phyloP scores from a whole-genome alignment of 2,888 invertebrate genomes.

The Lasioglossum oenotherae region DNA sequence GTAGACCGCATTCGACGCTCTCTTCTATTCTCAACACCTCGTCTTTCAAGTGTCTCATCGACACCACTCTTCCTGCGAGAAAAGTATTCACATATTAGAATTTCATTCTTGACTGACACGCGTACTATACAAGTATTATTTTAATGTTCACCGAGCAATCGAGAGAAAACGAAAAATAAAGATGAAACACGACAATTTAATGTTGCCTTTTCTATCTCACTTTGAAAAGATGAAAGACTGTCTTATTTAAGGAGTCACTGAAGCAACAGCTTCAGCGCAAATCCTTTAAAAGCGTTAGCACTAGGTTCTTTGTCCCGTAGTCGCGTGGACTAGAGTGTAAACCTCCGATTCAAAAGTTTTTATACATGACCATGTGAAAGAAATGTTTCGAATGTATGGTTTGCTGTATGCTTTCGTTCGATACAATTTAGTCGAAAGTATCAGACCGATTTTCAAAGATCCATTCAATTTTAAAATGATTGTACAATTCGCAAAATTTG shows the following conservation, averaged over 20 bases:
- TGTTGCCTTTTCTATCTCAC: neutral
- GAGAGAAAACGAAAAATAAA: slow-evolving; percentile 22
- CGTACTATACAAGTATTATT: slow-evolving; percentile 15
- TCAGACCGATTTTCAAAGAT: neutral
- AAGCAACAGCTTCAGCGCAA: neutral
- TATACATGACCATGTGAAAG: neutral
- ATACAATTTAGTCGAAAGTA: neutral
- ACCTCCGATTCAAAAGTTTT: neutral
- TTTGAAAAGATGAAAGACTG: neutral
- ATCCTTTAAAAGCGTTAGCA: neutral
- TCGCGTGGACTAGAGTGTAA: neutral
- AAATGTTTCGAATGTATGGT: neutral
- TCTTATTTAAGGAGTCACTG: neutral
- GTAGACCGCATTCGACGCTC: slow-evolving; percentile 95
- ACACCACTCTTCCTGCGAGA: slow-evolving; percentile 88
- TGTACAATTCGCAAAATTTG: neutral
- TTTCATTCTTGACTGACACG: slow-evolving; percentile 9
- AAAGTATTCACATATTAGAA: slow-evolving; percentile 27
- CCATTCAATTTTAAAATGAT: neutral
- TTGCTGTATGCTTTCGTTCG: neutral
- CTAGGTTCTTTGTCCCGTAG: neutral
- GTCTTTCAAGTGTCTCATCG: slow-evolving; percentile 95
- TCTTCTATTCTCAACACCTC: slow-evolving; percentile 93
- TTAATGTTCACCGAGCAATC: neutral
- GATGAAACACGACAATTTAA: neutral